Base-by-base conservation (phyloP, 2,113 vertebrate species). In the Oxyruncus cristatus region DNA sequence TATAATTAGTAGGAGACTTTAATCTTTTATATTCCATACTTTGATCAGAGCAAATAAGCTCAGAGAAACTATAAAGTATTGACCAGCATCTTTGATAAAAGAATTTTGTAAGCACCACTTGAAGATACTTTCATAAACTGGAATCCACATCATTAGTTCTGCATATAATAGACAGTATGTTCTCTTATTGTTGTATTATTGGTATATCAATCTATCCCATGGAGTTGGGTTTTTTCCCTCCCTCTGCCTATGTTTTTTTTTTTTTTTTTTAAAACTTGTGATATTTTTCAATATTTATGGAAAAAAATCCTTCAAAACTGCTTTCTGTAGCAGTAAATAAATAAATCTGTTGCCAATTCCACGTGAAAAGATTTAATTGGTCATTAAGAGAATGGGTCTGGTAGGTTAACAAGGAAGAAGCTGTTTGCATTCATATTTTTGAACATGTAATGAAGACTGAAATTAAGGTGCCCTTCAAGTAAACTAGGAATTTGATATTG, bases 1-100 rank as follows among this genome's bases (percentile, higher is more conserved):
- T 98, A 98, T 98, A 98, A 98, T 98, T 98, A 98, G 97, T 95
- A 96, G 91, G 98, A 97, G 96, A 98, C 95, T 98, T 98, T 98
- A 98, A 98, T 98, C 98, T 98, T 98, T 98, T 98, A 98, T 98
- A 98, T 97, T 98, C 93, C 76, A 80, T 97, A 97, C 92, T 98
- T 98, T 98, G 98, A 98, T 98, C 97, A 97, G 92, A 97, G 97
- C 98, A 97, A 97, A 98, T 97, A 98, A 98, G 81, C 96, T 98
- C 95, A 96, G 96, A 97, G 89, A 94, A 97, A 91, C 97, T 97
- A 87, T 96, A 96, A 98, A 98, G 98, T 97, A 97, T 98, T 98
- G 98, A 98, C 98, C 98, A 98, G 95, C 79, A 96, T 98, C 95
- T 95, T 96, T 95, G 94, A 98, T 97, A 91, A 96, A 97, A 97